Evolutionary conservation across 2,888 invertebrate species (phyloP), one percentile per base, ranked within the genome.

Genomic region (Diplazon laetatorius): DNA sequence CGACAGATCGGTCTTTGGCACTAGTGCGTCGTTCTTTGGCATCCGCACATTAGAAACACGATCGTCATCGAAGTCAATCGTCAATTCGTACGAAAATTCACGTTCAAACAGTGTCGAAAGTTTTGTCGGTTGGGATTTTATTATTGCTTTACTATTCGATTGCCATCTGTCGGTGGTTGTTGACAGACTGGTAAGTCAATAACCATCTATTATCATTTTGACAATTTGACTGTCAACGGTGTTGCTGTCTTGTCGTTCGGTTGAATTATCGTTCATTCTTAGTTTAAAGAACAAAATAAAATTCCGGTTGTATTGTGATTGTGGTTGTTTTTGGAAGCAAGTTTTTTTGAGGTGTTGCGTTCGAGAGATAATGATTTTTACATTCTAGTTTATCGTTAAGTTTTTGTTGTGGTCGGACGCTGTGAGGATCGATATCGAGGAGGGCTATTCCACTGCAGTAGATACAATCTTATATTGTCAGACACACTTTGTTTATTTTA

Each of bases 101-200:
- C 2, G 52, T 10, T 5, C 22, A 22, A 30, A 52, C 5, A 55
- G 30, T 16, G 30, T 14, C 9, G 16, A 9, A 8, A 14, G 20
- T 14, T 12, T 52, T 6, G 52, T 22, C 6, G 9, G 3, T 12
- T 18, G n/a, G 10, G 50, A 5, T 5, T 52, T 10, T 18, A 10
- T 9, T 14, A 18, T 10, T 39, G 18, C 0, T 8, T 14, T 22
- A 22, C 12, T 35, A 52, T 22, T 25, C 2, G 39, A 39, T 66
- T 66, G 52, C 50, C 65, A 52, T 66, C 65, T 39, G 65, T 66
- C 65, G 50, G 65, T 66, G 48, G 9, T 14, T 14, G 4, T 50
- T 66, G 50, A 39, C 52, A 52, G 65, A 66, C 25, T 39, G 65
- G 65, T 66, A 22, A 66, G 65, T n/a, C n/a, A 55, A 16, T 10